Percentiles rank a stretch among this genome's conserved stretches.
Evolutionary conservation across 2,113 vertebrate species (phyloP).

Genomic region (Syngnathus typhle): DNA sequence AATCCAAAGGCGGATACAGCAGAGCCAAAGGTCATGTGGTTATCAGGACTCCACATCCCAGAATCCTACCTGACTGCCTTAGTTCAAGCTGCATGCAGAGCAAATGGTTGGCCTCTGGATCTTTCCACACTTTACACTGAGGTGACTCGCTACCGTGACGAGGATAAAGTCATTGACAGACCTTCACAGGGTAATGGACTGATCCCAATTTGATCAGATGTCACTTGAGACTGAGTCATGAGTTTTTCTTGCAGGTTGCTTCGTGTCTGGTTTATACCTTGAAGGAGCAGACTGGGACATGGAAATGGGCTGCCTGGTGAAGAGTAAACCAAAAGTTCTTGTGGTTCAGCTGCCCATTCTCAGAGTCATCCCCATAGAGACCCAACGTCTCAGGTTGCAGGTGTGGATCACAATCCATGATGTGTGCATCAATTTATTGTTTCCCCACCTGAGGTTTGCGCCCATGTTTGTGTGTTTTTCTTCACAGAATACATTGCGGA

Average conservation of each 20-base stretch:
- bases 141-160: constrained; percentile 77
- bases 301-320: constrained; percentile 73
- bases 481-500: constrained; percentile 81
- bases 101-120: constrained; percentile 88
- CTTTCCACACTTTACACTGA: constrained; percentile 88
- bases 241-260: neutral
- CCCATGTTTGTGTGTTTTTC: neutral
- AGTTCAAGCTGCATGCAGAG: constrained; percentile 90
- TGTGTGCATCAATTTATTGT: neutral
- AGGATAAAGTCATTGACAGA: constrained; percentile 75
- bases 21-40: constrained; percentile 87
- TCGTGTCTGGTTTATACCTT: constrained; percentile 79
- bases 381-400: constrained; percentile 79
- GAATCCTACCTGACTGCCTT: constrained; percentile 90
- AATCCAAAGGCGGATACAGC: constrained; percentile 71
- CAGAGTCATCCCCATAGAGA: constrained; percentile 82
- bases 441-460: neutral
- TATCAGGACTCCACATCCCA: constrained; percentile 84
- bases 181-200: constrained; percentile 72
- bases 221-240: too few species aligned
- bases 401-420: constrained; percentile 43
- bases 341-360: constrained; percentile 82
- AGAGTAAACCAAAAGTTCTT: constrained; percentile 81
- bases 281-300: constrained; percentile 91
- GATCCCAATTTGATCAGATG: neutral